phyloP scores from a whole-genome alignment of 2,888 invertebrate species.

The Lathronympha strigana region DNA sequence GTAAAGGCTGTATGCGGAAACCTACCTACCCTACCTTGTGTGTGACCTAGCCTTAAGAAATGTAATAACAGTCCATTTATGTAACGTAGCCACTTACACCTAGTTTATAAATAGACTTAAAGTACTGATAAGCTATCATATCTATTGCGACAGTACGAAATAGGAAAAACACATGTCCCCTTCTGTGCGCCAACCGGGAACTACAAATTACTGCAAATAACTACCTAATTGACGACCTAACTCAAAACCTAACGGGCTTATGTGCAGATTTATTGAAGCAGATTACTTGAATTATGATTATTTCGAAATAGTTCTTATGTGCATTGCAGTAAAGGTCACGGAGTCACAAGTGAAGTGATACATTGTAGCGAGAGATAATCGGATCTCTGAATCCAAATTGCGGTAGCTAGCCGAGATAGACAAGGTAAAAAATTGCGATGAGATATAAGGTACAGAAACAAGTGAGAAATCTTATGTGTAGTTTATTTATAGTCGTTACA shows the following conservation, averaged over 20 bases:
- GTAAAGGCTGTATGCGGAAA: no score
- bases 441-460: not conserved
- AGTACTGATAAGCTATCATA: conserved; percentile 7
- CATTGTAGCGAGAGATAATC: conserved; percentile 35
- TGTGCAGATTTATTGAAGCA: conserved; percentile 30
- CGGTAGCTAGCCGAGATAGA: conserved; percentile 23
- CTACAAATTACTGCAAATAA: conserved; percentile 39
- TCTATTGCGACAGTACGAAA: conserved; percentile 19
- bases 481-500: not conserved
- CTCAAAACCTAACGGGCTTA: conserved; percentile 12
- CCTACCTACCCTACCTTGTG: no score
- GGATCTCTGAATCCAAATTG: conserved; percentile 25
- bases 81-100: not conserved
- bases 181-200: conserved; percentile 18
- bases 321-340: conserved; percentile 12
- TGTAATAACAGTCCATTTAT: no score
- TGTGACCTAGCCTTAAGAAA: no score
- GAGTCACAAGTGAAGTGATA: not conserved
- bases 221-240: conserved; percentile 35
- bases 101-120: not conserved
- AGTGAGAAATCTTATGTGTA: not conserved
- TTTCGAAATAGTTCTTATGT: conserved; percentile 16
- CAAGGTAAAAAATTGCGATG: conserved; percentile 5
- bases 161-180: conserved; percentile 28
- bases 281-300: conserved; percentile 31